Conservation (phyloP, 2,888 invertebrate species). For the Sericinus montela region DNA sequence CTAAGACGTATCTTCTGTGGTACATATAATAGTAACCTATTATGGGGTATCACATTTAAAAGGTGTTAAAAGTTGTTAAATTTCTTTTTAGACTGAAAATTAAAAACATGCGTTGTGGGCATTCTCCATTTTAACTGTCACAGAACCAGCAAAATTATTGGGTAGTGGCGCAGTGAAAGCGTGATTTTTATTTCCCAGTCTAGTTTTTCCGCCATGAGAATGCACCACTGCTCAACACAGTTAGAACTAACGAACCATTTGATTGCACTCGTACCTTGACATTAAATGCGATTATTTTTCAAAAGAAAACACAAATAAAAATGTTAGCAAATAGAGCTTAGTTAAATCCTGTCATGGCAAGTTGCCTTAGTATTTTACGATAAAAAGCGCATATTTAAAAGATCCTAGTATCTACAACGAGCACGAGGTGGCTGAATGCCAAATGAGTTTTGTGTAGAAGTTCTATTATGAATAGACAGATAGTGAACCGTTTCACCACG, state of each 20-base stretch:
- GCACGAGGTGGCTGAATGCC: conserved; percentile 74
- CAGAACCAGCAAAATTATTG: conserved; percentile 16
- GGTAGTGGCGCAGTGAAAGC: conserved; percentile 34
- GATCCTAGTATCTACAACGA: conserved; percentile 60
- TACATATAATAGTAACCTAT: no score
- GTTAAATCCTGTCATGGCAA: conserved; percentile 55
- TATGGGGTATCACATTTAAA: no score
- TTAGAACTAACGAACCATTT: conserved; percentile 68
- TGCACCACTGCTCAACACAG: conserved; percentile 46
- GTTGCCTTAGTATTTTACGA: conserved; percentile 36
- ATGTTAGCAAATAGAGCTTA: conserved; percentile 18
- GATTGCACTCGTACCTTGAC: conserved; percentile 52
- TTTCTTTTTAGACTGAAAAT: no score
- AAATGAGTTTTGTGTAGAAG: conserved; percentile 75
- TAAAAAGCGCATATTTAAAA: conserved; percentile 61
- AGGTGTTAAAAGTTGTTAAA: no score
- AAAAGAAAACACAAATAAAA: no score
- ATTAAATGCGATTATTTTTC: conserved; percentile 30
- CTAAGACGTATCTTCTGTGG: no score
- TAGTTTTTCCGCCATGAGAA: conserved; percentile 60
- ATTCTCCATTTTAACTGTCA: conserved; percentile 14
- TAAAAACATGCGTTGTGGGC: no score
- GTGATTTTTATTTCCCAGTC: conserved; percentile 66
- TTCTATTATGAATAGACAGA: conserved; percentile 49
- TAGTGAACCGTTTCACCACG: conserved; percentile 53